Percentiles rank a stretch among this genome's conserved stretches.
Evolutionary conservation across 2,113 vertebrate genomes (phyloP).

Genomic region (Campylomormyrus tamandua): DNA sequence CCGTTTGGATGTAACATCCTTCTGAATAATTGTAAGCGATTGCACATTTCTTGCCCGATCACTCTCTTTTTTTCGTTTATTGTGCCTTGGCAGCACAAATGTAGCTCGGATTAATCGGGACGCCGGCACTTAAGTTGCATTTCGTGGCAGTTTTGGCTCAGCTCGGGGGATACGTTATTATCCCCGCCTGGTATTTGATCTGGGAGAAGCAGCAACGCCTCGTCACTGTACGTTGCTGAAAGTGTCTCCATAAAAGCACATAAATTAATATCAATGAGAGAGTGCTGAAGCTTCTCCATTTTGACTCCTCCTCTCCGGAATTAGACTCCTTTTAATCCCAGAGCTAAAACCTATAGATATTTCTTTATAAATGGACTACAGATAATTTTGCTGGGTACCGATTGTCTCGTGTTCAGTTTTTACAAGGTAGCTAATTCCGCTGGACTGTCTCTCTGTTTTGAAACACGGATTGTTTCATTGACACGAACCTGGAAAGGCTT

Average conservation of each 20-base stretch:
- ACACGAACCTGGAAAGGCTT: background rate
- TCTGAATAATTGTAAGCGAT: background rate
- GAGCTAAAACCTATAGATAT: background rate
- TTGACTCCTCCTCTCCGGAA: background rate
- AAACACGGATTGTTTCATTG: background rate
- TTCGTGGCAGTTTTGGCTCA: background rate
- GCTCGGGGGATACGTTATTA: background rate
- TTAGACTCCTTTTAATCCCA: background rate
- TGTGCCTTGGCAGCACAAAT: conserved; percentile 25
- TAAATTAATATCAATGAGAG: conserved; percentile 16
- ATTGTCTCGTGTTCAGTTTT: background rate
- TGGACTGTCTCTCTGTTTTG: background rate
- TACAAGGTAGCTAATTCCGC: background rate
- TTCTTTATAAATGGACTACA: conserved; percentile 3
- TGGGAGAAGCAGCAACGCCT: conserved; percentile 5
- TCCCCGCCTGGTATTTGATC: conserved; percentile 4
- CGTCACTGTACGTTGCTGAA: background rate
- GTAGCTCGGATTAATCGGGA: conserved; percentile 17
- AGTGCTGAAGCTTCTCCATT: background rate
- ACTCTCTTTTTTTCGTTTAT: background rate
- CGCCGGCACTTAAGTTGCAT: background rate
- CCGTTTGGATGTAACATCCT: background rate
- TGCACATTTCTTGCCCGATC: background rate
- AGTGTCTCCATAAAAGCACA: conserved; percentile 11
- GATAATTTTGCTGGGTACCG: conserved; percentile 4